Evolutionary conservation across 2,797 vertebrate species (phyloP).

Genomic region (Ispidina lecontei): DNA sequence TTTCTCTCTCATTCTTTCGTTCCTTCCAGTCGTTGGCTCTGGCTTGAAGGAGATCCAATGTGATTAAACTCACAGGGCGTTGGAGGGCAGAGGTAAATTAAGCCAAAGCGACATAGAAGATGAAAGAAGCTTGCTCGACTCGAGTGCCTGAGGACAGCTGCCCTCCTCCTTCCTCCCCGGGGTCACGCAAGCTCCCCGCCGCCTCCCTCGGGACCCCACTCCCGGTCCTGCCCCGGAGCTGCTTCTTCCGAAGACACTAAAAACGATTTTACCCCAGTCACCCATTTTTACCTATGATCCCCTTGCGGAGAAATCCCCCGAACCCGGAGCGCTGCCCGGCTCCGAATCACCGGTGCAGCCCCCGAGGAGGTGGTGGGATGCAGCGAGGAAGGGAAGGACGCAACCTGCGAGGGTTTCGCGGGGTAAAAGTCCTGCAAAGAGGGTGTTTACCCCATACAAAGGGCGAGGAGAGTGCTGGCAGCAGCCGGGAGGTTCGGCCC

Average conservation of each 20-base stretch:
- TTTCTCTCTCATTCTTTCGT: neutral
- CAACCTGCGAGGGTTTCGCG: neutral
- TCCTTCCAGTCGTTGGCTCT: slow-evolving; percentile 47
- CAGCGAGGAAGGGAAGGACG: neutral
- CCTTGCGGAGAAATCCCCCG: accelerated
- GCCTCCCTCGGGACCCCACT: neutral
- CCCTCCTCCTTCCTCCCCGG: neutral
- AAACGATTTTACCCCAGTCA: neutral
- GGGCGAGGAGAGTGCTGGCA: neutral
- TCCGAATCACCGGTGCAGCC: neutral
- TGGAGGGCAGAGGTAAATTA: slow-evolving; percentile 42
- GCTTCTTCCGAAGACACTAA: neutral
- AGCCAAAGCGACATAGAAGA: slow-evolving; percentile 67
- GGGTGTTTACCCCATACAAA: neutral
- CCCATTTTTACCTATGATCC: neutral
- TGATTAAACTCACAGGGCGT: slow-evolving; percentile 77
- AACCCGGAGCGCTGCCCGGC: neutral
- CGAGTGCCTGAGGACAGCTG: slow-evolving; percentile 58
- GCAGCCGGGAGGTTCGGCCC: neutral
- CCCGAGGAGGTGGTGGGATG: neutral
- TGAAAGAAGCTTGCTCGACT: slow-evolving; percentile 57
- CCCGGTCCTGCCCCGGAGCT: neutral
- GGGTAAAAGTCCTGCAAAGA: neutral
- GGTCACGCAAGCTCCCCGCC: neutral
- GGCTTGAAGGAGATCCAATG: slow-evolving; percentile 61